These are phyloP conservation scores for Neotoma lepida DNA, from an alignment of 2,113 vertebrate species.

Conservation along the genomic window DNA sequence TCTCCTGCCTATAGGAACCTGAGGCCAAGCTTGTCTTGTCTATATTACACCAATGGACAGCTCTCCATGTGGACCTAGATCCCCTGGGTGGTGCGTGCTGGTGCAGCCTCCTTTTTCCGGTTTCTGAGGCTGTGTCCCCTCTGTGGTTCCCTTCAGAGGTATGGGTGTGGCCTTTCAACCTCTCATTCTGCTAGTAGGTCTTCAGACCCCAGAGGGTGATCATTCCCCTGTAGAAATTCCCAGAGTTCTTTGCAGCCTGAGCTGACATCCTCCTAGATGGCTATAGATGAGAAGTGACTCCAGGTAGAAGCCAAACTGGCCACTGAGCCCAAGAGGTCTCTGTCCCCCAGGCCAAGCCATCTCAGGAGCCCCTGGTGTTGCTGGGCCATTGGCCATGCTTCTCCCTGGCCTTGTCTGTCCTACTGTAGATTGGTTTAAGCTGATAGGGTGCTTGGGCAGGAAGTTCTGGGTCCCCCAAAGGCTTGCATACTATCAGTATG, in stretches of 20 bases:
- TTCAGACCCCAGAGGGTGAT: not conserved
- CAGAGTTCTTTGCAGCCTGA: not conserved
- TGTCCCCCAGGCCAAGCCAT: not conserved
- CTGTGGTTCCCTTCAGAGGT: not conserved
- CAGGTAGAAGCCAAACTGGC: not conserved
- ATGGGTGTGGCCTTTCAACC: not conserved
- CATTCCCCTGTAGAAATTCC: not conserved
- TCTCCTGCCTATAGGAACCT: not conserved
- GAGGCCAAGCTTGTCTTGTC: not conserved
- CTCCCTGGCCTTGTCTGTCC: not conserved
- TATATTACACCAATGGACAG: not conserved
- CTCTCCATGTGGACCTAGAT: not conserved
- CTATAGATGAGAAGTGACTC: not conserved
- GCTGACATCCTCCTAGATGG: not conserved
- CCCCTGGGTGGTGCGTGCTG: not conserved
- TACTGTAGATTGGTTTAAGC: not conserved
- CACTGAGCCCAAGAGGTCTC: not conserved
- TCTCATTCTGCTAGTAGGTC: constrained; percentile 8
- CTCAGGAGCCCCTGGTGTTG: not conserved
- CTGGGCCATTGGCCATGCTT: not conserved
- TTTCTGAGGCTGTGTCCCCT: not conserved
- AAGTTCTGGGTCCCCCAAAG: not conserved
- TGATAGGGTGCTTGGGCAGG: not conserved
- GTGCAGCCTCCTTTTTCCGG: not conserved
- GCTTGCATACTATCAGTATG: not conserved